phyloP scores from a whole-genome alignment of 2,797 vertebrate genomes.

The Podarcis siculus region DNA sequence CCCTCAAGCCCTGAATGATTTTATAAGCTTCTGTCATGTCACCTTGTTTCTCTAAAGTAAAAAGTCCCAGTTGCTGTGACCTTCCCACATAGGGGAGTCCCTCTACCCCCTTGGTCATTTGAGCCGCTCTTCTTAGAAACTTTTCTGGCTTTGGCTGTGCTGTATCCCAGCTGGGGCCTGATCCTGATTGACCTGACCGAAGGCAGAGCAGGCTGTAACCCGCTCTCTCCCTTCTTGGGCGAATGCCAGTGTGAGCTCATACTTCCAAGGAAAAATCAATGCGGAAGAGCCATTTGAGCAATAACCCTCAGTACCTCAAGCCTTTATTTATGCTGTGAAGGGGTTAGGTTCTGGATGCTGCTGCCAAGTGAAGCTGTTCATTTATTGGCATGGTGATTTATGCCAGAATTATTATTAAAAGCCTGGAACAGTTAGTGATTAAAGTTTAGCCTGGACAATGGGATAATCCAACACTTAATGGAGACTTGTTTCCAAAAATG shows the following conservation, averaged over 20 bases:
- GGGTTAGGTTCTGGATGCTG: conserved; percentile 28
- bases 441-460: conserved; percentile 52
- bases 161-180: background rate
- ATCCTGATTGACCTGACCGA: background rate
- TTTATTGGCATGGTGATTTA: conserved; percentile 54
- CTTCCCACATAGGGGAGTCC: too few species aligned
- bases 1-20: too few species aligned
- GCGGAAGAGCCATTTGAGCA: conserved; percentile 43
- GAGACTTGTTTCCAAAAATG: conserved; percentile 56
- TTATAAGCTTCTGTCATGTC: too few species aligned
- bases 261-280: conserved; percentile 27
- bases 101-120: too few species aligned
- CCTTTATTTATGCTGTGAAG: conserved; percentile 51
- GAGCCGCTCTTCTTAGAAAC: too few species aligned
- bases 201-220: too few species aligned
- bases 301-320: conserved; percentile 46
- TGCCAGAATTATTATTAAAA: conserved; percentile 60
- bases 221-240: background rate
- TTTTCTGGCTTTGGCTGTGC: background rate
- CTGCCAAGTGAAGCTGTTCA: conserved; percentile 34
- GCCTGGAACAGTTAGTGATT: conserved; percentile 22
- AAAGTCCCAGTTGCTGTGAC: too few species aligned
- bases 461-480: conserved; percentile 59
- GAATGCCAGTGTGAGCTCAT: background rate
- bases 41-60: too few species aligned